Evolutionary conservation across 2,113 vertebrate genomes (phyloP), one percentile per base, ranked within the genome.

Genomic region (Oenanthe oenanthe): DNA sequence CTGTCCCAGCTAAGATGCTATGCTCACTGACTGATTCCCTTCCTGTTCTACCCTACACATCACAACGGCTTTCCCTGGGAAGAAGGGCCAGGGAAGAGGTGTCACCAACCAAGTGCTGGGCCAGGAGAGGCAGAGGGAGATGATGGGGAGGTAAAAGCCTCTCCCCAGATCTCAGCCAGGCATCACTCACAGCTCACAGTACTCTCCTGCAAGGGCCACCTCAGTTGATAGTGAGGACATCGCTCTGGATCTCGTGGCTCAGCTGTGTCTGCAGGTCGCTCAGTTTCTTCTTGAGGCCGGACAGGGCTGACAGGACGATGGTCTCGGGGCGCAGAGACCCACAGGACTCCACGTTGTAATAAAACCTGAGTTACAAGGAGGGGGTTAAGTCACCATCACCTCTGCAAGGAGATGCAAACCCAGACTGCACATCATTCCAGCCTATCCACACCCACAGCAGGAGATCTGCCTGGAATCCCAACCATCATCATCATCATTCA

Each of bases 231-330:
- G 99, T 99, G 72, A 99, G 98, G 26, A 99, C 99, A 0, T 99
- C 99, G 0, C 98, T 99, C 98, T 99, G 99, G 91, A 99, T 99
- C 97, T 99, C 99, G 0, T 99, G 99, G 98, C 99, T 99, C 92
- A 99, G 97, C 89, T 99, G 99, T 10, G 99, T 99, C 97, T 99
- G 99, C 61, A 99, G 98, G 71, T 99, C 99, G 0, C 99, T 99
- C 86, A 99, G 96, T 75, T 99, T 99, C 98, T 99, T 99, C 98
- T 99, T 99, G 43, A 99, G 96, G 72, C 99, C 99, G 0, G 99
- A 99, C 25, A 99, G 95, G 0, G 99, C 99, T 0, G 99, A 99
- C 85, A 99, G 98, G 63, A 99, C 99, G 1, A 99, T 99, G 86
- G 99, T 99, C 97, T 99, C 99, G 0, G 99, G 99, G 40, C 99